Conservation (phyloP, 2,888 invertebrate genomes). For the Malthinus seriepunctatus region DNA sequence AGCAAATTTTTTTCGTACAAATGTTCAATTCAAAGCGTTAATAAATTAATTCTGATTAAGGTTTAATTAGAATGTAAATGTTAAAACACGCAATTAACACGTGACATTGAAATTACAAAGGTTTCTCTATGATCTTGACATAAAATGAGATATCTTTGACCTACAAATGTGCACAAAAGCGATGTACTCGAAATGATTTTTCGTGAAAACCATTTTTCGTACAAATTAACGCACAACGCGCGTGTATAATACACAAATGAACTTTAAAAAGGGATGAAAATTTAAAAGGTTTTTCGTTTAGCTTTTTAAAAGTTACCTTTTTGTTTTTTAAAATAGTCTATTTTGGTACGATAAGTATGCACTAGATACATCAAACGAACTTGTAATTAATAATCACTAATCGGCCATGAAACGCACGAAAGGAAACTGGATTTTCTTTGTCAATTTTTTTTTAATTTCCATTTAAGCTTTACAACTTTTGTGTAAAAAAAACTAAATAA, state of each 20-base stretch:
- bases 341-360: not conserved
- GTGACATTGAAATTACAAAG: slow-evolving; percentile 10
- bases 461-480: no score
- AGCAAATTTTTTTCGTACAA: no score
- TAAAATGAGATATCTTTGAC: slow-evolving; percentile 15
- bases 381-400: slow-evolving; percentile 1
- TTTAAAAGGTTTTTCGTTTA: slow-evolving; percentile 6
- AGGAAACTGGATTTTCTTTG: not conserved
- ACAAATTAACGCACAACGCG: slow-evolving; percentile 8
- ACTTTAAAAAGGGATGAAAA: slow-evolving; percentile 2
- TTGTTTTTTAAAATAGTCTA: not conserved
- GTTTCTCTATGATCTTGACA: slow-evolving; percentile 18
- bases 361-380: not conserved
- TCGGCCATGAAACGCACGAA: not conserved
- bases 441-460: not conserved
- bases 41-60: slow-evolving; percentile 1
- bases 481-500: no score
- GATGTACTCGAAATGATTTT: not conserved
- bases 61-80: not conserved
- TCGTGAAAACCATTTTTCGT: not conserved
- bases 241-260: slow-evolving; percentile 1
- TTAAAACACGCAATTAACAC: slow-evolving; percentile 8
- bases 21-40: not conserved
- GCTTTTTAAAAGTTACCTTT: slow-evolving; percentile 8
- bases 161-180: slow-evolving; percentile 8